These are phyloP conservation scores for Steatornis caripensis DNA, from an alignment of 2,113 vertebrate genomes.

Conservation along the genomic window DNA sequence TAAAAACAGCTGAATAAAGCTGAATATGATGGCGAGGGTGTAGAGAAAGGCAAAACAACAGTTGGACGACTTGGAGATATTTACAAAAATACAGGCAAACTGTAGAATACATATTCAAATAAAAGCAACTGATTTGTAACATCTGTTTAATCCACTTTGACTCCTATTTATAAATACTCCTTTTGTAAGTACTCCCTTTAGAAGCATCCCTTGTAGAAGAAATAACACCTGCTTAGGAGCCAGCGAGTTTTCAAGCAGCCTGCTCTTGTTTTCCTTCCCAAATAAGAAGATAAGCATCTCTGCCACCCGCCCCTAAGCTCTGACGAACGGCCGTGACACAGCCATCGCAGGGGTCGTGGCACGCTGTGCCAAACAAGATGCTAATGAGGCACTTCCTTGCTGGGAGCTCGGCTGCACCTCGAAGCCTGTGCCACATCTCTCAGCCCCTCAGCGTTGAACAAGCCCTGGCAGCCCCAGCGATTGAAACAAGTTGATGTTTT, in stretches of 20 bases:
- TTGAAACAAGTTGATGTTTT: not conserved
- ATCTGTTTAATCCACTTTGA: not conserved
- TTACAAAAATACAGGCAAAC: not conserved
- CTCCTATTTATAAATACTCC: not conserved
- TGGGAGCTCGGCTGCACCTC: not conserved
- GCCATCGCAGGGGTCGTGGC: rapidly evolving
- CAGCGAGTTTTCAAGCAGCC: not conserved
- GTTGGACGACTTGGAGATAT: not conserved
- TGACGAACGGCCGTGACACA: rapidly evolving
- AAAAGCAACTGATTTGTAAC: not conserved
- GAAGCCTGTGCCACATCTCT: not conserved
- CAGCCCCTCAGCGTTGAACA: not conserved
- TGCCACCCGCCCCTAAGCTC: not conserved
- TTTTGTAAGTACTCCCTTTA: not conserved
- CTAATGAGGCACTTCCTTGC: not conserved
- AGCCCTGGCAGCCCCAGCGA: not conserved
- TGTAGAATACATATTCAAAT: not conserved
- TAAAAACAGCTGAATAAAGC: not conserved
- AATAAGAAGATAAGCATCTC: not conserved
- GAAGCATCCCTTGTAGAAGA: not conserved
- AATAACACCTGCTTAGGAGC: not conserved
- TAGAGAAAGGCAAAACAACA: not conserved
- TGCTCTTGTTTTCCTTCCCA: not conserved
- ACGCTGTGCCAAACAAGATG: rapidly evolving
- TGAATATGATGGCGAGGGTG: not conserved